Conservation (phyloP, 2,113 vertebrate genomes). For the Cyphomyrus plagiostoma region DNA sequence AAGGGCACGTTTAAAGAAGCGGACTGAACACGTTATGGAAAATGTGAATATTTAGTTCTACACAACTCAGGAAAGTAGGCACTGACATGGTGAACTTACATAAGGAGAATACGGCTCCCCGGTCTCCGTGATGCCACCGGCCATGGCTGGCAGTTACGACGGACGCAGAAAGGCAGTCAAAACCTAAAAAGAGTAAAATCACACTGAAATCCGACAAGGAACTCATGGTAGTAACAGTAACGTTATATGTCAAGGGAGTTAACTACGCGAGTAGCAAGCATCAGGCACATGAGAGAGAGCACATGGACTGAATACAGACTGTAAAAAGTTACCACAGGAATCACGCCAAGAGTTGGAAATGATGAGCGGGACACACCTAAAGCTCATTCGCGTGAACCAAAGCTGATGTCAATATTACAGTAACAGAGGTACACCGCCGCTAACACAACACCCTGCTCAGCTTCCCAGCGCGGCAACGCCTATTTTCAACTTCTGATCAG, state of each 20-base stretch:
- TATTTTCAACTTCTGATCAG: background rate
- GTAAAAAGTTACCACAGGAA: background rate
- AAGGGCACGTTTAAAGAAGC: background rate
- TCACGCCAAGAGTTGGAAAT: too few relatives aligned
- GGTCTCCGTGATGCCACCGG: constrained; percentile 85
- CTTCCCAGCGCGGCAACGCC: background rate
- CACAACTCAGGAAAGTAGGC: background rate
- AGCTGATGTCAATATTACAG: background rate
- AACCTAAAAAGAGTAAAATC: background rate
- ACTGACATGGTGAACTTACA: constrained; percentile 64
- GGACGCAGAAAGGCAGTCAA: background rate
- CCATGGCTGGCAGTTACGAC: constrained; percentile 57
- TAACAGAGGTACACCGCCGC: background rate
- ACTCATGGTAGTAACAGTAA: background rate
- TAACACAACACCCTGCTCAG: background rate
- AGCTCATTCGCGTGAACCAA: background rate
- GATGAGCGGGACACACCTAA: background rate
- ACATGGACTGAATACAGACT: background rate
- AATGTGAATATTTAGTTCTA: background rate
- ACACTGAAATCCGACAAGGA: background rate
- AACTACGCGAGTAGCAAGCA: background rate
- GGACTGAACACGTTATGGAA: background rate
- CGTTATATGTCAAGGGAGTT: background rate
- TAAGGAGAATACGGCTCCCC: constrained; percentile 93
- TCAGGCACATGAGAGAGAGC: background rate